These are phyloP conservation scores for Vidua chalybeata DNA, from an alignment of 2,113 vertebrate species.

Conservation along the genomic window DNA sequence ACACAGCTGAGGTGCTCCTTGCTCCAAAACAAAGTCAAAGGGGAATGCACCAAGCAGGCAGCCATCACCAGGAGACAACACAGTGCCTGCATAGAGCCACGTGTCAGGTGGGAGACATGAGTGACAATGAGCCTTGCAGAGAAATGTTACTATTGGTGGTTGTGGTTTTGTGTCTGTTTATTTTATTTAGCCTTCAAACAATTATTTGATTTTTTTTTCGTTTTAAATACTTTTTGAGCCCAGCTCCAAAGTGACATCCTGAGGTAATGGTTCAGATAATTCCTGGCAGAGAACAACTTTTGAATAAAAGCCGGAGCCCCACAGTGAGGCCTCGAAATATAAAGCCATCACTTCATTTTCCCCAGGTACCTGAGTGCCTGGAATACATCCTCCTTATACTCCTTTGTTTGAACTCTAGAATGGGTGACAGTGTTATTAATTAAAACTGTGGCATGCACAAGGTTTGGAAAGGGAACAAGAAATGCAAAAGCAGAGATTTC, in stretches of 20 bases:
- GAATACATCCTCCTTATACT: not conserved
- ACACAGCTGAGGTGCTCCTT: not conserved
- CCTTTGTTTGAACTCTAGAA: slow-evolving; percentile 20
- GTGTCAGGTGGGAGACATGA: not conserved
- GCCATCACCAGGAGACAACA: not conserved
- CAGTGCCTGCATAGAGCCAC: accelerated
- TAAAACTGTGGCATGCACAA: not conserved
- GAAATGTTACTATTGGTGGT: not conserved
- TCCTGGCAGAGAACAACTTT: slow-evolving; percentile 17
- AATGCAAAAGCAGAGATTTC: not conserved
- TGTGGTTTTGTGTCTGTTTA: not conserved
- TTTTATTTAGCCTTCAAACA: not conserved
- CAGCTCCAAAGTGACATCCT: slow-evolving; percentile 17
- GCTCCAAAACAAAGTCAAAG: not conserved
- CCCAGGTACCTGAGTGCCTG: not conserved
- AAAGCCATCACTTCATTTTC: slow-evolving; percentile 40
- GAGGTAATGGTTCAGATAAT: not conserved
- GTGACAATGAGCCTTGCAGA: not conserved
- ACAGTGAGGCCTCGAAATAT: not conserved
- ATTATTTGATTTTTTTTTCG: not conserved
- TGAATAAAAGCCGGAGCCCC: not conserved
- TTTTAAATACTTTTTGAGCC: not conserved
- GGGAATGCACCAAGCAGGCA: not conserved
- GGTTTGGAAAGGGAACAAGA: slow-evolving; percentile 34
- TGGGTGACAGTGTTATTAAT: slow-evolving; percentile 41